Evolutionary conservation across 1,140 invertebrate species (phyloP), one percentile per base, ranked within the genome.

Genomic region (Meloidogyne exigua): DNA sequence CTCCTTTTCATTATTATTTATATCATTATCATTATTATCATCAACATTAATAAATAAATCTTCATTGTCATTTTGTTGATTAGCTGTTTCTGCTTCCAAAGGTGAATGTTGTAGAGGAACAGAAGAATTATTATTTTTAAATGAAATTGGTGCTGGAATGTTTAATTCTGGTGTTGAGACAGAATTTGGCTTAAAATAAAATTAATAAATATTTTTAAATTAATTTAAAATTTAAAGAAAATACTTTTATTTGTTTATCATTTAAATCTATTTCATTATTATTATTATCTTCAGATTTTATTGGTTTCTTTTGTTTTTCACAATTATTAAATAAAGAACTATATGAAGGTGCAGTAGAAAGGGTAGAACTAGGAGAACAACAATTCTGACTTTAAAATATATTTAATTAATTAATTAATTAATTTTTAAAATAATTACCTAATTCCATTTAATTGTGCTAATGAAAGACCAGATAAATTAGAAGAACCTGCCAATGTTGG

Each of bases 301-400:
- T n/a, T 57, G 18, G 4, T 57, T 57, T 18, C 5, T 57, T 57
- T 57, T n/a, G 49, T n/a, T 57, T 57, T 57, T 57, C 49, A 57
- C 18, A 57, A 57, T 57, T n/a, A 57, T 57, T 57, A 57, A 57
- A n/a, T 57, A 68, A 42, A n/a, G 66, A 68, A 21, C 18, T n/a
- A n/a, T 36, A 68, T 18, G 66, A 68, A n/a, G 66, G 66, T 42
- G 21, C 66, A 32, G 66, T 68, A 42, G 66, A 68, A 42, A 68
- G 18, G 1, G 66, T 7, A 42, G 66, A 68, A 25, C 39, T 21
- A 21, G 66, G 66, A 42, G 66, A 68, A 42, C 28, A 68, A 42
- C 66, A 68, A 42, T 68, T 32, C 21, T 68, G 66, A n/a, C 66
- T 68, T 32, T 36, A 42, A 42, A n/a, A 42, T n/a, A 21, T n/a